Base-by-base conservation (phyloP, 1,140 invertebrate species). In the Calycopis cecrops region DNA sequence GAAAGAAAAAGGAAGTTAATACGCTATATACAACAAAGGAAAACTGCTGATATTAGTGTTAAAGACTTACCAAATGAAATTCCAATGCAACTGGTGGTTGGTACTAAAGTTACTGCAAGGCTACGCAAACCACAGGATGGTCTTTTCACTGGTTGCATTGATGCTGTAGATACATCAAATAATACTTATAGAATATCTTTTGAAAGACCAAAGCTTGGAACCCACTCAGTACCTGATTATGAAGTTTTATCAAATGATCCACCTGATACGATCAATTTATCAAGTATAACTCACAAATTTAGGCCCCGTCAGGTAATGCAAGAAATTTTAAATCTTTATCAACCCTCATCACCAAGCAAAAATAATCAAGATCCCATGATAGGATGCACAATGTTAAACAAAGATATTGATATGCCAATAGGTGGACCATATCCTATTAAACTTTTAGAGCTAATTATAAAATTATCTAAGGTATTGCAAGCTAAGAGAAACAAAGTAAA, bases 131-230 rank as follows among this genome's bases (percentile, higher is more conserved):
- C 98, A 6, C 97, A 99, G 88, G 98, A 99, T 90, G 98, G 98
- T 11, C 89, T 99, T 21, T 99, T 99, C 74, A 97, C 95, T 53
- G 98, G 98, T 7, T 95, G 93, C 38, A 97, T 99, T 60, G 98
- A 99, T 88, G 98, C 97, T 35, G 94, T 99, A n/a, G 97, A 99
- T 78, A 98, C 97, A 1, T 94, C 96, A 4, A 97, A 98, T 76
- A 97, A 98, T 75, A 97, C 96, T n/a, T 99, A 99, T 78, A 91
- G 98, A 70, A 96, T 99, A 55, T 97, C 96, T 0, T 99, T 99
- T 89, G 98, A 99, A 80, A 90, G 97, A 57, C 91, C 92, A 40
- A 97, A 97, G 10, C 88, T 99, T 28, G 98, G 98, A 4, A 98
- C 97, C 9, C 96, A 98, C 82, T 98, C 97, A 53, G 95, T 99